Evolutionary conservation across 2,888 invertebrate species (phyloP), one percentile per base, ranked within the genome.

Genomic region (Latrodectus hesperus): DNA sequence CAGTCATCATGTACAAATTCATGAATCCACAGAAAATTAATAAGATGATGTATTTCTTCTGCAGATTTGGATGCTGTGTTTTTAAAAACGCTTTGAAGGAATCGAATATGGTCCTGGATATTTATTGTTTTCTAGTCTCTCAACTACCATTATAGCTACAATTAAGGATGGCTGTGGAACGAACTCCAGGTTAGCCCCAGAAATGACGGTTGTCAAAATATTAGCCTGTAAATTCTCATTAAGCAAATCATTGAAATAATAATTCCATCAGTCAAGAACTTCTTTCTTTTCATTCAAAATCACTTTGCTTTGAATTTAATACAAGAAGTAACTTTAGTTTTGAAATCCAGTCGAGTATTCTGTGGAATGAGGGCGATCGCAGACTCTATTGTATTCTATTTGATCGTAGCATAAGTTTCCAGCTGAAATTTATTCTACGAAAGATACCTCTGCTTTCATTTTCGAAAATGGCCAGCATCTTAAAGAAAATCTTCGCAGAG

Each of bases 91-190:
- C 12, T 53, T 12, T 53, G 53, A 53, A 12, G 53, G 12, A 10
- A 10, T 53, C 10, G 9, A 53, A 53, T 53, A 9, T 53, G 53
- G 53, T 9, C 12, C 53, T 10, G 53, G 53, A 53, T 9, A 53
- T 53, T 53, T 12, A 53, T 53, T 53, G 53, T 53, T 53, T 12
- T 53, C 12, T 53, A 53, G 53, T 12, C 12, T 53, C 53, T 53
- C 12, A 12, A 53, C 12, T 53, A 9, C 53, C n/a, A n/a, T n/a
- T 10, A 53, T 53, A 55, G 55, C 55, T 26, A 55, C 26, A 10
- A 73, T 22, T 73, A 73, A 53, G 0, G 72, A 55, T 22, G 60
- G 74, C 53, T 53, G 74, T 60, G 55, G 53, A 53, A 73, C 17
- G 52, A 16, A 52, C 14, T 52, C 4, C 11, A 52, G 22, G 11